A percentile compares a stretch with the other conserved stretches of the same genome.
Evolutionary conservation across 92 coral and sea anemone genomes (phyloP).

Genomic region (Plumapathes pennacea): DNA sequence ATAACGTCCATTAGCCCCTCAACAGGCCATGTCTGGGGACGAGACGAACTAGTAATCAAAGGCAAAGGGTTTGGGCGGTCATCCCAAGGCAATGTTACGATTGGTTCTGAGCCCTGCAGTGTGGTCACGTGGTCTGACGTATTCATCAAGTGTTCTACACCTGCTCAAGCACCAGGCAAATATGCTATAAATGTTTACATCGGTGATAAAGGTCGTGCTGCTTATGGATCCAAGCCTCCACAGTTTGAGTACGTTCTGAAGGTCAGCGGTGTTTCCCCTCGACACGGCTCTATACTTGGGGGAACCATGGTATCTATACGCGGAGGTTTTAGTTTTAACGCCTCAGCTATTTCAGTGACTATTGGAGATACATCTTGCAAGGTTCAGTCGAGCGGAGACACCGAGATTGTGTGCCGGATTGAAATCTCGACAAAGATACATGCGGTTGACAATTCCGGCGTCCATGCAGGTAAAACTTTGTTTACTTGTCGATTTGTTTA

Average conservation of each 20-base stretch:
- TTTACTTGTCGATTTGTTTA: no score
- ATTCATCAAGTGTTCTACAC: constrained; percentile 57
- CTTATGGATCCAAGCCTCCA: constrained; percentile 33
- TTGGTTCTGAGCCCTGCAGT: constrained; percentile 62
- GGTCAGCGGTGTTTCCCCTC: constrained; percentile 55
- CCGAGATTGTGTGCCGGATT: constrained; percentile 60
- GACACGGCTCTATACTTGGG: constrained; percentile 64
- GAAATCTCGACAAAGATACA: constrained; percentile 20
- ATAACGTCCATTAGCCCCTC: constrained; percentile 13
- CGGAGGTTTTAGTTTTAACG: constrained; percentile 70
- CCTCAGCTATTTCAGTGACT: constrained; percentile 35
- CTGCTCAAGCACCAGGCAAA: constrained; percentile 61
- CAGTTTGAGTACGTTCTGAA: constrained; percentile 40
- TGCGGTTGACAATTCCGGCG: constrained; percentile 67
- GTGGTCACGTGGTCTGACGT: constrained; percentile 30
- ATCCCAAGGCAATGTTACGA: constrained; percentile 43
- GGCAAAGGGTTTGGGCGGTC: constrained; percentile 36
- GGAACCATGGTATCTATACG: constrained; percentile 52
- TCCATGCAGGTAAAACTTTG: constrained; percentile 86
- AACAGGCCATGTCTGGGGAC: constrained; percentile 58
- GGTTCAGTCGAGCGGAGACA: constrained; percentile 51
- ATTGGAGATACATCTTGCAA: constrained; percentile 60
- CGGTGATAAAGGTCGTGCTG: constrained; percentile 26
- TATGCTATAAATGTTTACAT: constrained; percentile 59
- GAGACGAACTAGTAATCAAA: constrained; percentile 36